Evolutionary conservation across 2,797 vertebrate species (phyloP), one percentile per base, ranked within the genome.

Genomic region (Amazonetta brasiliensis): DNA sequence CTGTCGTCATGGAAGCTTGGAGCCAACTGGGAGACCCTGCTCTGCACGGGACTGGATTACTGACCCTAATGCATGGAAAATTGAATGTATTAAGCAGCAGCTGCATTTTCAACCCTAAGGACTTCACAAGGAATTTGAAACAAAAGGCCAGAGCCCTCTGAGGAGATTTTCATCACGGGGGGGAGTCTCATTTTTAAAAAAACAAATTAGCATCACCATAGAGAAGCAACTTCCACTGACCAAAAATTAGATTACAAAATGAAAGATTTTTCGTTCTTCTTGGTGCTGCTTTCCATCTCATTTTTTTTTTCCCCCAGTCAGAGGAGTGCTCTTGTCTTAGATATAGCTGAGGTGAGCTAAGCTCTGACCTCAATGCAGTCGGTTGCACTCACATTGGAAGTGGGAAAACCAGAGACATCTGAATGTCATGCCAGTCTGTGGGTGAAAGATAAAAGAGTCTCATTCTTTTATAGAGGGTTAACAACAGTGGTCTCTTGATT

Each of bases 41-140:
- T 90, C 78, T 92, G 94, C 88, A 58, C n/a, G 8, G 88, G 88
- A 74, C 85, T 91, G 95, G 94, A 95, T 96, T 96, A 94, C 78
- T 95, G 96, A 89, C 94, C 94, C 84, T 94, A 87, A 80, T 83
- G 75, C 88, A 93, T 80, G 86, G 88, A 94, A 96, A 92, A 92
- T 92, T 75, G 90, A 95, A 85, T 94, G 89, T 93, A 92, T 96
- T 97, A 97, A 96, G 91, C 9, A 2, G 78, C 81, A 85, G 88
- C 69, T 33, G 1, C 83, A 63, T 96, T 96, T 93, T 93, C 92
- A 97, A 85, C 86, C 86, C 75, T 28, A 28, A 92, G 82, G 88
- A 96, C 68, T 96, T 96, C 91, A 92, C 88, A 96, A 91, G 90
- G 94, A 96, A 95, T 97, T 96, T 92, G 94, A 97, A 97, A 97